phyloP scores from a whole-genome alignment of 2,888 invertebrate genomes.

The Drosophila diplacantha region DNA sequence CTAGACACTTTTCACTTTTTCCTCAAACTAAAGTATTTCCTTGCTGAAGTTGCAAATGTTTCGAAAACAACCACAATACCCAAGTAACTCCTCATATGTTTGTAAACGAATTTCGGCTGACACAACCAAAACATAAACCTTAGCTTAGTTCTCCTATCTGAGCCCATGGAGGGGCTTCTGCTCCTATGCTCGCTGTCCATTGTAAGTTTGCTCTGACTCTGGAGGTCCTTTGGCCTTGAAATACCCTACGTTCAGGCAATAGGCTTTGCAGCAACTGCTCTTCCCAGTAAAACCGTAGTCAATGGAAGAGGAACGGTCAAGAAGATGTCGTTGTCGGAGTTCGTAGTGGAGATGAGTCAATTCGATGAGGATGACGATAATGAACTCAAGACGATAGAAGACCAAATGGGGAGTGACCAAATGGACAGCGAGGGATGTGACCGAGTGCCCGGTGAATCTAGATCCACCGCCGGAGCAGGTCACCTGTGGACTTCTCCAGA shows the following conservation, averaged over 20 bases:
- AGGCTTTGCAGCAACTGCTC: neutral
- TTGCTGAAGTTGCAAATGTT: neutral
- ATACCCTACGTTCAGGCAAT: neutral
- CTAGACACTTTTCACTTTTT: neutral
- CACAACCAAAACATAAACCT: too few species aligned
- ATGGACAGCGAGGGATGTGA: neutral
- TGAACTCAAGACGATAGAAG: neutral
- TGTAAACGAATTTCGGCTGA: neutral
- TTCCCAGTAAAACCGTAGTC: too few species aligned
- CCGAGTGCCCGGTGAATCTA: rapidly evolving
- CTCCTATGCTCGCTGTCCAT: neutral
- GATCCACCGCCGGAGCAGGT: neutral
- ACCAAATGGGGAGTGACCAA: neutral
- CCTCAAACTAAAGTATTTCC: neutral
- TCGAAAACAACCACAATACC: neutral
- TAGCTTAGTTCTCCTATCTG: neutral
- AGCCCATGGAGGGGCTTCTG: neutral
- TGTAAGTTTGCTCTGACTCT: neutral
- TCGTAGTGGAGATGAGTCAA: neutral
- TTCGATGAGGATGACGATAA: neutral
- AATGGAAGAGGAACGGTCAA: neutral
- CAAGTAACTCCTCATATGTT: neutral
- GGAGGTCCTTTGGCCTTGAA: neutral
- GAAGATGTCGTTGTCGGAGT: neutral
- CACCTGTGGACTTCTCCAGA: neutral